Percentiles rank a stretch among this genome's conserved stretches.
These are phyloP conservation scores for Melitaea cinxia DNA, from an alignment of 1,140 invertebrate species.

Conservation along the genomic window DNA sequence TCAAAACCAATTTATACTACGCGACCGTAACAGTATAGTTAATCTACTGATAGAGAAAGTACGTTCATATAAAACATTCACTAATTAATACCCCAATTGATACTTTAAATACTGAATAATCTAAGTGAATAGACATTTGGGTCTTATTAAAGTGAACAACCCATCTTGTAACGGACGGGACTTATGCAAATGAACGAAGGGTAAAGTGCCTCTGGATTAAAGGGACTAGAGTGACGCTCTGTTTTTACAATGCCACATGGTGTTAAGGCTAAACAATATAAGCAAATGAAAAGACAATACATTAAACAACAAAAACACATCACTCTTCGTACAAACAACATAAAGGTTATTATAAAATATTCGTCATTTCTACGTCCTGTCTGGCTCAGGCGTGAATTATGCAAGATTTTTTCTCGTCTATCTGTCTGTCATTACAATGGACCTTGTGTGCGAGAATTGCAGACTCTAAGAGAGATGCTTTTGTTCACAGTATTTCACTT, in stretches of 20 bases:
- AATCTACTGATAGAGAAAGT: neutral
- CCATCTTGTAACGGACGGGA: slow-evolving; percentile 48
- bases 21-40: neutral
- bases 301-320: slow-evolving; percentile 3
- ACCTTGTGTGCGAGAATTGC: slow-evolving; percentile 23
- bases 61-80: slow-evolving; percentile 10
- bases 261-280: slow-evolving; percentile 34
- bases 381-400: slow-evolving; percentile 29
- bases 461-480: slow-evolving; percentile 34
- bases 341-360: slow-evolving; percentile 20
- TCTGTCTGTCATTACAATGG: slow-evolving; percentile 35
- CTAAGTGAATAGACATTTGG: slow-evolving; percentile 38
- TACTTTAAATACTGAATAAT: slow-evolving; percentile 37
- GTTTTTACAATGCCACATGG: slow-evolving; percentile 53
- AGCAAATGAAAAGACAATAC: slow-evolving; percentile 16
- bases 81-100: slow-evolving; percentile 36
- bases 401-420: slow-evolving; percentile 28
- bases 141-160: slow-evolving; percentile 48
- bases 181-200: slow-evolving; percentile 56
- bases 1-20: too few species aligned
- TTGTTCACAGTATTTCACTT: slow-evolving; percentile 35
- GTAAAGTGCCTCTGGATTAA: slow-evolving; percentile 49
- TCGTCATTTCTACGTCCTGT: slow-evolving; percentile 9
- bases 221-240: slow-evolving; percentile 42
- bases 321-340: neutral